Conservation (phyloP, 2,797 vertebrate genomes). For the Tragelaphus oryx region DNA sequence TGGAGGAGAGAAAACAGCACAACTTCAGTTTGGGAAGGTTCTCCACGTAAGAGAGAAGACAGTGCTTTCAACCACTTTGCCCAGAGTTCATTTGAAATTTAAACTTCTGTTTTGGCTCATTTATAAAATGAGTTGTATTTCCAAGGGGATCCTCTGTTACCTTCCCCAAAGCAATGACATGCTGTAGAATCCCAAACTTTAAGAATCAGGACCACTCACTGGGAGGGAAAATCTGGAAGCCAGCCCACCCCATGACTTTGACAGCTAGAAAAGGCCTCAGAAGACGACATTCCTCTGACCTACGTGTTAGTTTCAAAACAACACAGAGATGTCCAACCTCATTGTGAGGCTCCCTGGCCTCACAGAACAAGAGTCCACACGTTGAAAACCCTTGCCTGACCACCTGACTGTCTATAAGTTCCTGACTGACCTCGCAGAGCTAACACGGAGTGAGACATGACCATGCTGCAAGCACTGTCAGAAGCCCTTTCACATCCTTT, state of each 20-base stretch:
- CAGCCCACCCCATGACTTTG: not conserved
- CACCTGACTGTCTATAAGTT: accelerated
- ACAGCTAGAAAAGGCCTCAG: not conserved
- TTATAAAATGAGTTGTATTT: not conserved
- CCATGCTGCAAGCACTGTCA: accelerated
- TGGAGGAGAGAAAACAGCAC: not conserved
- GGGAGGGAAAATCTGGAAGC: not conserved
- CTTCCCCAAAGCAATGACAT: not conserved
- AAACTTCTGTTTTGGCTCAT: not conserved
- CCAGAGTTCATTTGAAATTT: not conserved
- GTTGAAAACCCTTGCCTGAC: not conserved
- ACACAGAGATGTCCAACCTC: not conserved
- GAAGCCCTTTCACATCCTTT: accelerated
- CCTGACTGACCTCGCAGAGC: not conserved
- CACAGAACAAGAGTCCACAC: not conserved
- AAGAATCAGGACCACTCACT: not conserved
- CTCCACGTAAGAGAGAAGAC: not conserved
- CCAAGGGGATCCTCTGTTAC: not conserved
- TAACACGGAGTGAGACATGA: accelerated
- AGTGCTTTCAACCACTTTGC: not conserved
- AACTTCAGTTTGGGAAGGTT: not conserved
- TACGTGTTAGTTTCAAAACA: not conserved
- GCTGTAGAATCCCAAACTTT: not conserved
- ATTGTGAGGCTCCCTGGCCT: not conserved
- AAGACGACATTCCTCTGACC: not conserved